Evolutionary conservation across 2,797 vertebrate species (phyloP).

Genomic region (Kryptopterus vitreolus): DNA sequence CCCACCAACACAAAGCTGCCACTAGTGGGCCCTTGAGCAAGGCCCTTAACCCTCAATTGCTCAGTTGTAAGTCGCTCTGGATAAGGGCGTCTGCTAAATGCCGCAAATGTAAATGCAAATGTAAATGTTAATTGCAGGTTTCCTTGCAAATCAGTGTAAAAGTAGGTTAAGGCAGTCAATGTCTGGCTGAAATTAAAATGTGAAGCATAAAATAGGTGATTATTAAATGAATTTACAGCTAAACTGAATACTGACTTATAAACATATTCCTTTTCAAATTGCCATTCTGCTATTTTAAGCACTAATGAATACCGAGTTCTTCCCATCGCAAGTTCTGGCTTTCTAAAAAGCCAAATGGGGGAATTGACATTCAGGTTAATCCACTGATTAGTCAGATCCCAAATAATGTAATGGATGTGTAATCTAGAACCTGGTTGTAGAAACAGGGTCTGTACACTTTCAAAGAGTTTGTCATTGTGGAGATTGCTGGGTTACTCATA

Average conservation of each 20-base stretch:
- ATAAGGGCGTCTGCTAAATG: too few relatives aligned
- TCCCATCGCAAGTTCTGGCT: conserved; percentile 12
- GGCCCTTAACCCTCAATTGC: too few relatives aligned
- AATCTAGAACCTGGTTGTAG: conserved; percentile 36
- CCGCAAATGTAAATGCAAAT: too few relatives aligned
- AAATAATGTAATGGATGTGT: conserved; percentile 41
- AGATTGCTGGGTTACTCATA: conserved; percentile 4
- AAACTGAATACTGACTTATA: conserved; percentile 25
- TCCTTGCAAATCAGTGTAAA: conserved; percentile 9
- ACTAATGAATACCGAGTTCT: neutral
- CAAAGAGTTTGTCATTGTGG: neutral
- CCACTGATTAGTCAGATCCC: conserved; percentile 45
- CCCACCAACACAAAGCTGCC: too few relatives aligned
- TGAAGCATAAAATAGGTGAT: conserved; percentile 27
- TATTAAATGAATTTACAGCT: conserved; percentile 38
- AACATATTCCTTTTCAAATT: conserved; percentile 11
- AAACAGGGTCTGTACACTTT: conserved; percentile 11
- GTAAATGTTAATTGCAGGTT: too few relatives aligned
- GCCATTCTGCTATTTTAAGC: conserved; percentile 19
- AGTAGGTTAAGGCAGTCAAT: conserved; percentile 1
- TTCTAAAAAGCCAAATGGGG: too few relatives aligned
- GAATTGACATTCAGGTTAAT: conserved; percentile 23
- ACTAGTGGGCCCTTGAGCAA: too few relatives aligned
- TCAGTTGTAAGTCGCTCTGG: too few relatives aligned
- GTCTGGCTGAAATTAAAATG: conserved; percentile 12